A percentile compares a stretch with the other conserved stretches of the same genome.
Conservation (phyloP, 2,888 invertebrate genomes). For the Polydrusus tereticollis region DNA sequence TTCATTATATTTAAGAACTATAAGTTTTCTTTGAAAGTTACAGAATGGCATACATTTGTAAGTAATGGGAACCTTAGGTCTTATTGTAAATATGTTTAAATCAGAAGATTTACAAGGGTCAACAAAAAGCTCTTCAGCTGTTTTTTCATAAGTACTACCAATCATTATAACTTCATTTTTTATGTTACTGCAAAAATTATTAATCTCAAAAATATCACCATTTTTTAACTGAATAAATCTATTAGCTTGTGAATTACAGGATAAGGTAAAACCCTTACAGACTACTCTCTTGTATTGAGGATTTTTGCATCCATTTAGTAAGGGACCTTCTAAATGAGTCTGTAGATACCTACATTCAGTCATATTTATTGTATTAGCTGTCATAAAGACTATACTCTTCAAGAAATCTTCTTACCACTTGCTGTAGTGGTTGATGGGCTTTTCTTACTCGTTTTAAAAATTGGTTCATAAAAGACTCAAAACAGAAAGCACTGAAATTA, state of each 20-base stretch:
- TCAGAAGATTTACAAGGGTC: slow-evolving; percentile 34
- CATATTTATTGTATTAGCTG: background rate
- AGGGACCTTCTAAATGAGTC: slow-evolving; percentile 27
- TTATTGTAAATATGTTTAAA: slow-evolving; percentile 30
- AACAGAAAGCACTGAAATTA: slow-evolving; percentile 22
- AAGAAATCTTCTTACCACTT: slow-evolving; percentile 26
- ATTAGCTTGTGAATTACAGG: slow-evolving; percentile 34
- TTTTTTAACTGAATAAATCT: slow-evolving; percentile 33
- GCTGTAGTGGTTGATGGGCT: slow-evolving; percentile 39
- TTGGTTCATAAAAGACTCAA: slow-evolving; percentile 34
- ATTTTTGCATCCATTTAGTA: too few relatives aligned
- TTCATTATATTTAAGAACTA: too few relatives aligned
- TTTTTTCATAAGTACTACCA: slow-evolving; percentile 19
- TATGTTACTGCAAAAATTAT: slow-evolving; percentile 33
- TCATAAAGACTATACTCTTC: slow-evolving; percentile 33
- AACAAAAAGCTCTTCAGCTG: slow-evolving; percentile 34
- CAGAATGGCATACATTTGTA: too few relatives aligned
- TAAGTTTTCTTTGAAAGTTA: too few relatives aligned
- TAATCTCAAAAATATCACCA: slow-evolving; percentile 36
- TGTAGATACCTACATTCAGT: slow-evolving; percentile 12
- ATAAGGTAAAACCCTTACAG: slow-evolving; percentile 26
- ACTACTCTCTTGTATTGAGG: too few relatives aligned
- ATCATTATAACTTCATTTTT: slow-evolving; percentile 17
- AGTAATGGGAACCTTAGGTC: too few relatives aligned
- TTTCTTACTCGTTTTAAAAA: slow-evolving; percentile 17